Evolutionary conservation across 2,888 invertebrate species (phyloP).

Genomic region (Caenorhabditis panamensis): DNA sequence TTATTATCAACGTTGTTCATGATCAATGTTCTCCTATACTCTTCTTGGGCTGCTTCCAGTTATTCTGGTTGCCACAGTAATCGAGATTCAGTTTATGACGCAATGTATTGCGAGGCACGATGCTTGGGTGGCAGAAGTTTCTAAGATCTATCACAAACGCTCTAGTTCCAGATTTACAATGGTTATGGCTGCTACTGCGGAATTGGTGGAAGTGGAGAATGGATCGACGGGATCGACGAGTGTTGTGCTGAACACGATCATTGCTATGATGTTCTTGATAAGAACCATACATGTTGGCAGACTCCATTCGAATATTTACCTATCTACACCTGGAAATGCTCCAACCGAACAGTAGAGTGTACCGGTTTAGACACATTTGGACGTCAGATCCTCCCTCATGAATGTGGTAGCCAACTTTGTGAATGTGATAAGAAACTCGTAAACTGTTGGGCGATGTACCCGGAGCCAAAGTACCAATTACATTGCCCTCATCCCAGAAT

Average conservation of each 20-base stretch:
- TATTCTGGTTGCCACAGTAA: slow-evolving; percentile 2
- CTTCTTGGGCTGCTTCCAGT: not conserved
- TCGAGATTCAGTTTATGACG: slow-evolving; percentile 51
- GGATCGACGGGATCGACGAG: slow-evolving; percentile 44
- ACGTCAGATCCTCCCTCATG: slow-evolving; percentile 26
- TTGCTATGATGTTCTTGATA: slow-evolving; percentile 18
- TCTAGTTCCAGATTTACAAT: slow-evolving; percentile 37
- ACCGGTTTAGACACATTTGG: slow-evolving; percentile 36
- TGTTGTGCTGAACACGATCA: slow-evolving; percentile 38
- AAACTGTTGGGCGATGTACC: slow-evolving; percentile 41
- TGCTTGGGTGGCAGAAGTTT: slow-evolving; percentile 26
- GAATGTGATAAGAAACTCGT: slow-evolving; percentile 45
- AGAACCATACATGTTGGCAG: slow-evolving; percentile 23
- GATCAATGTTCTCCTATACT: not conserved
- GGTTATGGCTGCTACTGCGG: slow-evolving; percentile 54
- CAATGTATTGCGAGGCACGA: slow-evolving; percentile 30
- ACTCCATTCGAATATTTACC: slow-evolving; percentile 48
- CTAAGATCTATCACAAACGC: not conserved
- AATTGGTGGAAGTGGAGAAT: slow-evolving; percentile 42
- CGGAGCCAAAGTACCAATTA: slow-evolving; percentile 22
- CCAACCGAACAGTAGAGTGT: slow-evolving; percentile 20
- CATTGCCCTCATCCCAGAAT: slow-evolving; percentile 46
- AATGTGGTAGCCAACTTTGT: slow-evolving; percentile 39
- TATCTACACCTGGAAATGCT: slow-evolving; percentile 37
- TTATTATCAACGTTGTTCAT: not conserved